Evolutionary conservation across 1,140 invertebrate species (phyloP), one percentile per base, ranked within the genome.

Genomic region (Ruditapes philippinarum): DNA sequence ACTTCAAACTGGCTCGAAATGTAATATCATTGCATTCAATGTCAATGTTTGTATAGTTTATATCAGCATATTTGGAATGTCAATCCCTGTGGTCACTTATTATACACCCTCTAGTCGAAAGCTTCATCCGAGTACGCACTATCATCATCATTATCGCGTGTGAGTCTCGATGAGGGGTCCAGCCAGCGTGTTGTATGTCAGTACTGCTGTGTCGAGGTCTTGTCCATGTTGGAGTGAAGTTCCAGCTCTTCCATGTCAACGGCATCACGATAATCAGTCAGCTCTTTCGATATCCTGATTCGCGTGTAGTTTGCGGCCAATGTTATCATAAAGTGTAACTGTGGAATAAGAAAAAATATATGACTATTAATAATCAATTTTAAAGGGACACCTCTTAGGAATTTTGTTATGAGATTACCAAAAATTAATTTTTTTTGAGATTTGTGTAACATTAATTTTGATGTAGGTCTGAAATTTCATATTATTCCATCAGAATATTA

Each of bases 301-400:
- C 99, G 98, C 22, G 98, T 98, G 95, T 99, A 99, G 94, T 99
- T 99, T 1, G 98, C 98, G 0, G 98, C 97, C 57, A 99, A 96
- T 94, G 98, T 99, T 97, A 99, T 99, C 68, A 99, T 96, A 95
- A 99, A 99, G 93, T 99, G 98, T 31, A 98, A 96, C 96, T 97
- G 92, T 3, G 91, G 89, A 19, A 89, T 49, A 78, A 42, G 42
- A 49, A 49, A 33, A 57, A 62, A 38, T n/a, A n/a, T n/a, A n/a
- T n/a, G n/a, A n/a, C n/a, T n/a, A n/a, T n/a, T n/a, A n/a, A n/a
- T n/a, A n/a, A n/a, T n/a, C n/a, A n/a, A n/a, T n/a, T n/a, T n/a
- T n/a, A n/a, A n/a, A n/a, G n/a, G n/a, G n/a, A n/a, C n/a, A n/a
- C n/a, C n/a, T n/a, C n/a, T n/a, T n/a, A n/a, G n/a, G n/a, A n/a